Evolutionary conservation across 53 echinoderm and acorn worm genomes (phyloP).

Genomic region (Zoroaster sp.): DNA sequence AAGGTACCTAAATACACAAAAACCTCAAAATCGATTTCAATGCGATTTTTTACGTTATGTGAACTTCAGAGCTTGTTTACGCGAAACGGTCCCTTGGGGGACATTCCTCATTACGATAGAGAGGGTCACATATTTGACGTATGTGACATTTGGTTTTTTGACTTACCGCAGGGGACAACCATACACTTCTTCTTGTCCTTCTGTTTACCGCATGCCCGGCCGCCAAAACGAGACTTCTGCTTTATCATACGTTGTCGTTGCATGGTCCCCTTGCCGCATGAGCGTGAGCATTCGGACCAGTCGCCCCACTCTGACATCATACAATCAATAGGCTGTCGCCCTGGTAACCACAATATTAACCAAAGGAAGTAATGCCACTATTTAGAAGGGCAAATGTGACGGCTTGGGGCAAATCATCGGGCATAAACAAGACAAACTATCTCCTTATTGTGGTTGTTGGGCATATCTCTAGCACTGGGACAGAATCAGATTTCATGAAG

Average conservation of each 20-base stretch:
- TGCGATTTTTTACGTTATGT: too few species aligned
- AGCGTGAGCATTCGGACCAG: slow-evolving; percentile 83
- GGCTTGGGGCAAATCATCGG: neutral
- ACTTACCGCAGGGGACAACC: slow-evolving; percentile 75
- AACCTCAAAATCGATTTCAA: too few species aligned
- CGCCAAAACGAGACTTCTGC: slow-evolving; percentile 68
- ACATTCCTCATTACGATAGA: too few species aligned
- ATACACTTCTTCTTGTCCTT: slow-evolving; percentile 70
- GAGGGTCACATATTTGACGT: too few species aligned
- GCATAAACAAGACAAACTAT: neutral
- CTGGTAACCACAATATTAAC: slow-evolving; percentile 26
- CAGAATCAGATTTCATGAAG: neutral
- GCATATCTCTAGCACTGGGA: neutral
- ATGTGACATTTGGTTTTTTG: too few species aligned
- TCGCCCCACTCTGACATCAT: slow-evolving; percentile 85
- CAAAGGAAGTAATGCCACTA: neutral
- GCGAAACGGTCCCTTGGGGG: too few species aligned
- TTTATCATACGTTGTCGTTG: slow-evolving; percentile 80
- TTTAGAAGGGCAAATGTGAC: neutral
- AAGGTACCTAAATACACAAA: too few species aligned
- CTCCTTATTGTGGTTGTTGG: neutral
- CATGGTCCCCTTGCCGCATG: slow-evolving; percentile 92
- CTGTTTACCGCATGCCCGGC: slow-evolving; percentile 64
- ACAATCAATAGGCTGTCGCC: slow-evolving; percentile 77
- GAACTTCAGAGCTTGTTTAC: too few species aligned